phyloP scores from a whole-genome alignment of 2,113 vertebrate genomes.

The Eulemur rufifrons region DNA sequence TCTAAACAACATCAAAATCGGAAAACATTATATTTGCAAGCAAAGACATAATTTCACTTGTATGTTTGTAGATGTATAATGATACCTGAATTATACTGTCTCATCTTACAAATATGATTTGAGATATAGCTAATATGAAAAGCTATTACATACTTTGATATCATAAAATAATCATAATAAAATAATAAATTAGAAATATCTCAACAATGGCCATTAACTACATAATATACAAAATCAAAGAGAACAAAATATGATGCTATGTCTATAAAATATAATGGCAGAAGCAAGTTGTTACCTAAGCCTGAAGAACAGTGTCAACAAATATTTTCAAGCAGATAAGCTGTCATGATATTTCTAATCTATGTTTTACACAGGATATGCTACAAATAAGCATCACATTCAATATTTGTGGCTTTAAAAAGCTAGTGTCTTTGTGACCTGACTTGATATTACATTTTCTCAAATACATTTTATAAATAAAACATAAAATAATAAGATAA shows the following conservation, averaged over 20 bases:
- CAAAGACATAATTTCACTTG: not conserved
- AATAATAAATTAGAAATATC: conserved; percentile 10
- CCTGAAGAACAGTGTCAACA: not conserved
- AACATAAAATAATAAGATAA: not conserved
- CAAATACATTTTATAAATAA: not conserved
- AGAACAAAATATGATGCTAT: not conserved
- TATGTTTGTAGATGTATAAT: not conserved
- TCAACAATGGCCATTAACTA: not conserved
- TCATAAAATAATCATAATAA: not conserved
- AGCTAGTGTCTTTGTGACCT: not conserved
- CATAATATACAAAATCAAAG: not conserved
- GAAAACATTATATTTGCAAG: conserved; percentile 5
- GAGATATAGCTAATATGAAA: not conserved
- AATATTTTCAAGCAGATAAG: not conserved
- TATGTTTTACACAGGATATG: not conserved
- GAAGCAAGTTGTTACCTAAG: not conserved
- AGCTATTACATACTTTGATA: not conserved
- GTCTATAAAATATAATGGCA: not conserved
- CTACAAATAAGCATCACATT: not conserved
- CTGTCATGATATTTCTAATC: not conserved
- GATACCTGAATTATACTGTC: not conserved
- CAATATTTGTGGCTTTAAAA: not conserved
- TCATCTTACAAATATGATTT: not conserved
- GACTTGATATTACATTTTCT: not conserved
- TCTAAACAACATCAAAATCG: not conserved